Evolutionary conservation across 1,140 invertebrate genomes (phyloP), one percentile per base, ranked within the genome.

Genomic region (Sarcophaga bullata): DNA sequence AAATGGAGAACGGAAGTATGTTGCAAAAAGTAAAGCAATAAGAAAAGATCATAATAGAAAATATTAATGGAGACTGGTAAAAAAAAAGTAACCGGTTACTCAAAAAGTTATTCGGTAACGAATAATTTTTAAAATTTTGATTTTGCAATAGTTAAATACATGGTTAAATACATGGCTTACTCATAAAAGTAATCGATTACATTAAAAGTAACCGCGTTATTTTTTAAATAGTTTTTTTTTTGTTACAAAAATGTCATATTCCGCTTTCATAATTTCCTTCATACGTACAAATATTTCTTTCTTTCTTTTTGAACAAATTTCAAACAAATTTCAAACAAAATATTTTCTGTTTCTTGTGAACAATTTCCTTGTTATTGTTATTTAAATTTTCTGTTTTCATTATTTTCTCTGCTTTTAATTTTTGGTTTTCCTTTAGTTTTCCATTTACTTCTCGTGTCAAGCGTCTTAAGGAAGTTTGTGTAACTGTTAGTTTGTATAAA

Each of bases 321-420:
- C 62, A 25, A 19, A 19, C 50, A 25, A 68, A 68, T 68, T 68
- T 68, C 62, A 25, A 2, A 25, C 7, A 68, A 25, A 8, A 8
- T 19, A 68, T 68, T 68, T 68, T 68, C 62, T 17, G 0, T 58
- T 58, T 37, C 25, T 37, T n/a, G n/a, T 15, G 15, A 68, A 68
- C 62, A 68, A 68, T 68, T 68, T 68, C 62, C 62, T 68, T 6
- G 62, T 68, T 68, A 68, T 68, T 68, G 62, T 68, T 68, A 68
- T 68, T 68, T 68, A 68, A 68, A 68, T 68, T 68, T 25, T 9
- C 9, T 52, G 13, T 52, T 10, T 52, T 52, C 8, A 37, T 37
- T 37, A 37, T 37, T 37, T 37, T 37, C 25, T 37, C 1, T 37
- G 25, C 25, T 37, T 37, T 37, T 37, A 37, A 37, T 37, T 37